Percentiles rank a stretch among this genome's conserved stretches.
These are phyloP conservation scores for Luperina testacea DNA, from an alignment of 2,888 invertebrate genomes.

Conservation along the genomic window DNA sequence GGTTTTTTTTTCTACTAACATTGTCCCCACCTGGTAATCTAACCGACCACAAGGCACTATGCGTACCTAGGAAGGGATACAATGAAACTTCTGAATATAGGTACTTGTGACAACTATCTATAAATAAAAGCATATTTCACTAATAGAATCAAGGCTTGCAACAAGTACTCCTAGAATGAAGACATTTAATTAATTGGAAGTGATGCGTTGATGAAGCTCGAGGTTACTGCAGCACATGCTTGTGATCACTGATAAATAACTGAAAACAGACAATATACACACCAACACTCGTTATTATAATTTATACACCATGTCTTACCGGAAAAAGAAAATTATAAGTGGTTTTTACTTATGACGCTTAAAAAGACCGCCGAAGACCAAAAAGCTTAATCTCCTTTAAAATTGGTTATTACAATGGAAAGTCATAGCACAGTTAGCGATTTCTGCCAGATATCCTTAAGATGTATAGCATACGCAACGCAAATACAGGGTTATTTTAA, in stretches of 20 bases:
- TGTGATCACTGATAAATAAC: slow-evolving; percentile 4
- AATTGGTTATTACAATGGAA: background rate
- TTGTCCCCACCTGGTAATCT: too few species aligned
- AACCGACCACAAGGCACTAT: background rate
- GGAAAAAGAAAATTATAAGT: background rate
- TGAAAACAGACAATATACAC: background rate
- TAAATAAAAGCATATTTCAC: slow-evolving; percentile 29
- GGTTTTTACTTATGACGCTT: background rate
- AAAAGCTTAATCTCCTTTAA: background rate
- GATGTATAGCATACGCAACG: background rate
- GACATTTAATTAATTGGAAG: slow-evolving; percentile 39
- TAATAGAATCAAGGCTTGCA: slow-evolving; percentile 31
- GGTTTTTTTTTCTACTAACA: background rate
- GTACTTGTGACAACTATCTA: background rate
- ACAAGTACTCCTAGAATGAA: slow-evolving; percentile 20
- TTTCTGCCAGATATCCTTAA: background rate
- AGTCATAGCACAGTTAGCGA: background rate
- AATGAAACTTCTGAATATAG: background rate
- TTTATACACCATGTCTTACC: background rate
- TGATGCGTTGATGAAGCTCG: slow-evolving; percentile 34
- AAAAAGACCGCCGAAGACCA: background rate
- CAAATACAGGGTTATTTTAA: too few species aligned
- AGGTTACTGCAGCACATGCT: slow-evolving; percentile 24
- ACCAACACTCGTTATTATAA: background rate
- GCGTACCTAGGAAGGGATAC: background rate